Conservation (phyloP, 1,140 invertebrate genomes). For the Caenorhabditis remanei region DNA sequence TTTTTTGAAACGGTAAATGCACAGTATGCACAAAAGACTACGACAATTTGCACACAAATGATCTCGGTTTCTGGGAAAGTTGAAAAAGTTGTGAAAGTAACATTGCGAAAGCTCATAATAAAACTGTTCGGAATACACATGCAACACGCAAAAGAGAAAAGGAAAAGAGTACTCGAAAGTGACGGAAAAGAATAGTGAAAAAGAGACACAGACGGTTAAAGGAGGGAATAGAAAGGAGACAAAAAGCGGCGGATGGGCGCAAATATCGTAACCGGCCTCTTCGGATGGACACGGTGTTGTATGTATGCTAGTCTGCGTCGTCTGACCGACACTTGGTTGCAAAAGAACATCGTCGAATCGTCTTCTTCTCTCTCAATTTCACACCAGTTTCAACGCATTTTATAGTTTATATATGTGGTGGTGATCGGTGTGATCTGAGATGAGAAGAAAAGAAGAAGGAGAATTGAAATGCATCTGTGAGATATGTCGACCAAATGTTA, state of each 20-base stretch:
- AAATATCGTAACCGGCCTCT: slow-evolving; percentile 56
- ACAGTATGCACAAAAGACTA: no score
- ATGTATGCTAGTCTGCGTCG: slow-evolving; percentile 42
- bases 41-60: no score
- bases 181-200: slow-evolving; percentile 23
- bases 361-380: slow-evolving; percentile 35
- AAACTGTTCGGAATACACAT: slow-evolving; percentile 37
- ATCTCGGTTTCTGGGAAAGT: no score
- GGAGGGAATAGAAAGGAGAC: slow-evolving; percentile 13
- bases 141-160: slow-evolving; percentile 39
- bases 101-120: not conserved
- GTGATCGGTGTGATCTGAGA: slow-evolving; percentile 15
- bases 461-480: slow-evolving; percentile 42
- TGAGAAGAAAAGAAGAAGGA: not conserved
- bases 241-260: slow-evolving; percentile 51
- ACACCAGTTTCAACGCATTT: slow-evolving; percentile 54
- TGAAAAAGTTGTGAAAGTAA: not conserved
- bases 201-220: slow-evolving; percentile 13
- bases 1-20: no score
- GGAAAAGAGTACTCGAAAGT: slow-evolving; percentile 38
- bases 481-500: slow-evolving; percentile 52
- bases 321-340: slow-evolving; percentile 33
- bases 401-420: slow-evolving; percentile 54
- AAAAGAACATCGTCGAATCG: slow-evolving; percentile 53
- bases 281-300: slow-evolving; percentile 41